A percentile compares a stretch with the other conserved stretches of the same genome.
These are phyloP conservation scores for Platyscapa corneri DNA, from an alignment of 1,140 invertebrate genomes.

Conservation along the genomic window DNA sequence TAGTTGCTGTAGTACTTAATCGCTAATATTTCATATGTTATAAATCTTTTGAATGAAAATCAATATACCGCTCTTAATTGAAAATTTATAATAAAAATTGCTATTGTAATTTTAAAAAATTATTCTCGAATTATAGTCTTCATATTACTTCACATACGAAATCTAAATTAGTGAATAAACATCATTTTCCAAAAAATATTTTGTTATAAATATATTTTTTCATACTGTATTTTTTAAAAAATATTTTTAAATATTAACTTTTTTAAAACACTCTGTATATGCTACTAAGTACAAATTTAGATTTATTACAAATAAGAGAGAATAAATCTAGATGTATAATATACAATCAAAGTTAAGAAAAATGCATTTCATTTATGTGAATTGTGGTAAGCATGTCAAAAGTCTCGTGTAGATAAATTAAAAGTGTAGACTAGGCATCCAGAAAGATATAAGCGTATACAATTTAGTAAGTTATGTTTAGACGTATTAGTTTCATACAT, in stretches of 20 bases:
- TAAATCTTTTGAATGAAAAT: too few species aligned
- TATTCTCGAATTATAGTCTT: not conserved
- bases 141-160: not conserved
- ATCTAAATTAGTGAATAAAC: not conserved
- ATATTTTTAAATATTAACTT: not conserved
- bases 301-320: not conserved
- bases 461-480: slow-evolving; percentile 50
- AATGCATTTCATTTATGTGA: not conserved
- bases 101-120: too few species aligned
- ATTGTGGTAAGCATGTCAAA: not conserved
- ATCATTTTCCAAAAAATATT: not conserved
- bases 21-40: too few species aligned
- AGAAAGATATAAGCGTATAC: not conserved
- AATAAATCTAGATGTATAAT: not conserved
- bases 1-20: too few species aligned
- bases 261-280: not conserved
- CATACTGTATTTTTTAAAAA: not conserved
- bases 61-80: too few species aligned
- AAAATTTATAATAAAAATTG: too few species aligned
- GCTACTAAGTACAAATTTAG: too few species aligned
- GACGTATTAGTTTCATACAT: slow-evolving; percentile 41
- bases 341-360: not conserved
- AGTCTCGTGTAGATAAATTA: not conserved
- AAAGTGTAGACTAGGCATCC: not conserved
- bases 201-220: not conserved